These are phyloP conservation scores for Lasiurus borealis DNA, from an alignment of 2,113 vertebrate genomes.

Conservation along the genomic window DNA sequence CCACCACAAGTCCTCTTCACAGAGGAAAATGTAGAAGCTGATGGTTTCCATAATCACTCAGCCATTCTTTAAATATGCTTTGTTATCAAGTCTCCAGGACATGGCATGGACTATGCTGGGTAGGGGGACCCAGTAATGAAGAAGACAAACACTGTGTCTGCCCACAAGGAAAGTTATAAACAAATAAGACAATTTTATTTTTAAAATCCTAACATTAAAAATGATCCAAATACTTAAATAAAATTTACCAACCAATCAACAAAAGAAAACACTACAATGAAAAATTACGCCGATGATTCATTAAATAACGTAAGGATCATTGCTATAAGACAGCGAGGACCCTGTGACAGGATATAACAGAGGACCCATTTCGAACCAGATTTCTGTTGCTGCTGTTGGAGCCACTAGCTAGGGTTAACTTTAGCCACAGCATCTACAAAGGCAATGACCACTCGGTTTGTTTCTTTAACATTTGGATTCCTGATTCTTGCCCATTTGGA, in stretches of 20 bases:
- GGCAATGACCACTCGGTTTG: neutral
- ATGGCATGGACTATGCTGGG: neutral
- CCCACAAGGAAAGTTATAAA: neutral
- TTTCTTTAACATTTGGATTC: neutral
- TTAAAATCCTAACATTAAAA: constrained; percentile 12
- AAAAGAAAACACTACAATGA: neutral
- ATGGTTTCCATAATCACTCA: neutral
- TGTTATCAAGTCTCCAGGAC: neutral
- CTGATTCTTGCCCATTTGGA: neutral
- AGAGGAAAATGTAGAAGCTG: neutral
- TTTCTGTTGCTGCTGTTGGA: neutral
- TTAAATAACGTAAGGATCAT: neutral
- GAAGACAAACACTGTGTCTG: neutral
- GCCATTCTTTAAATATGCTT: neutral
- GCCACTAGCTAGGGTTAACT: neutral
- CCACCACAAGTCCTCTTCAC: neutral
- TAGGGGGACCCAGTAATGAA: neutral
- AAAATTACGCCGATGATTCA: neutral
- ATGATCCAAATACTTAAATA: neutral
- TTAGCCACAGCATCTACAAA: neutral
- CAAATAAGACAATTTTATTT: neutral
- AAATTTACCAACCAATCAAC: neutral
- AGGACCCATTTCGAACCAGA: neutral
- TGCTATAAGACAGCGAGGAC: neutral
- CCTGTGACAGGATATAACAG: neutral